These are phyloP conservation scores for Pangasius larnaudii DNA, from an alignment of 2,797 vertebrate species.

Conservation along the genomic window DNA sequence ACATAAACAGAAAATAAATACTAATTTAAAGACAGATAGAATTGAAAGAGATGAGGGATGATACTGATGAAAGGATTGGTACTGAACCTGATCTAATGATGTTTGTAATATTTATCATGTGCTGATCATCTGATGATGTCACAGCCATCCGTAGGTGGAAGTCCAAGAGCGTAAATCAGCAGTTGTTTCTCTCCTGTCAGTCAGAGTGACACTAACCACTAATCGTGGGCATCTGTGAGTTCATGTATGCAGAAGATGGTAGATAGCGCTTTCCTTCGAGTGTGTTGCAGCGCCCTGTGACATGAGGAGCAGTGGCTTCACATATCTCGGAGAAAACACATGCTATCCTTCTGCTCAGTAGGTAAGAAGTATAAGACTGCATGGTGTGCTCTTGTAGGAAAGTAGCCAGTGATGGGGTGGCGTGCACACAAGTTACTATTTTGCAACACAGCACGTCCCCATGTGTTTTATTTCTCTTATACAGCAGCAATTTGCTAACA, in stretches of 20 bases:
- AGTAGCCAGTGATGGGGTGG: background rate
- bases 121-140: background rate
- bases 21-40: background rate
- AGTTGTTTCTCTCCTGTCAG: background rate
- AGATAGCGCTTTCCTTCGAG: background rate
- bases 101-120: background rate
- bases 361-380: background rate
- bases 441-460: background rate
- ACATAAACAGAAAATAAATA: background rate
- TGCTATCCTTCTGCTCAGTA: background rate
- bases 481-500: background rate
- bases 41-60: background rate
- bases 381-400: background rate
- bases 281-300: background rate
- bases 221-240: background rate
- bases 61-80: background rate
- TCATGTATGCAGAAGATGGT: background rate
- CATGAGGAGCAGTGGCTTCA: background rate
- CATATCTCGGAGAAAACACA: too few species aligned
- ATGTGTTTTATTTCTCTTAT: background rate
- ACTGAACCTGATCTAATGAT: background rate
- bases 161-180: background rate
- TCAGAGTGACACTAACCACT: too few species aligned
- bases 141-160: background rate
- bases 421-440: background rate